These are phyloP conservation scores for Thyatira batis DNA, from an alignment of 2,888 invertebrate species.

Conservation along the genomic window DNA sequence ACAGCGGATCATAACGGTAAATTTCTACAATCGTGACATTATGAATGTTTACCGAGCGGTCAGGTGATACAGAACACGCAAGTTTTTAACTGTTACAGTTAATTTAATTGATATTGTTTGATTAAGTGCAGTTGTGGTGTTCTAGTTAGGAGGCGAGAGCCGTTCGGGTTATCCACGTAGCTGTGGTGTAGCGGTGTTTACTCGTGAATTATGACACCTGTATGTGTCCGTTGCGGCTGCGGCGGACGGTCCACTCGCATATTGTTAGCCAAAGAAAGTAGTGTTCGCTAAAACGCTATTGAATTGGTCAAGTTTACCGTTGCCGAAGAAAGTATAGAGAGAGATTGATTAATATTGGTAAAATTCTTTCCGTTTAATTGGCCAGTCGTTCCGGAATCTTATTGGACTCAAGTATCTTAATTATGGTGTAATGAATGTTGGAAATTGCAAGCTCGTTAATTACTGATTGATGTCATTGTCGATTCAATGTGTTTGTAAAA, in stretches of 20 bases:
- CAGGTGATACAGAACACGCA: conserved; percentile 59
- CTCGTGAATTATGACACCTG: conserved; percentile 73
- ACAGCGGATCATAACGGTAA: conserved; percentile 79
- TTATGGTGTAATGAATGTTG: conserved; percentile 11
- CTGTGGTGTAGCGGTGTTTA: conserved; percentile 69
- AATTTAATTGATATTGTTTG: conserved; percentile 13
- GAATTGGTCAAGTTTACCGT: conserved; percentile 58
- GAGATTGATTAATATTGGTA: conserved; percentile 46
- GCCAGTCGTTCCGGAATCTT: conserved; percentile 51
- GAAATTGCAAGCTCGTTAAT: conserved; percentile 11
- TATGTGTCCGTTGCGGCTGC: conserved; percentile 38
- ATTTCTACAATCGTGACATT: conserved; percentile 62
- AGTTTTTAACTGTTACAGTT: conserved; percentile 26
- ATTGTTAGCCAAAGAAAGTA: conserved; percentile 45
- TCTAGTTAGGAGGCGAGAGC: conserved; percentile 49
- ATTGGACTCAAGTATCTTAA: conserved; percentile 46
- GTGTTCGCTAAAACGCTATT: conserved; percentile 31
- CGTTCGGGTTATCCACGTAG: conserved; percentile 66
- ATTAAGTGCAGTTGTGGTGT: conserved; percentile 40
- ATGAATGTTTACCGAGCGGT: conserved; percentile 70
- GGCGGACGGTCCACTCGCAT: conserved; percentile 29
- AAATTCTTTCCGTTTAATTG: conserved; percentile 42
- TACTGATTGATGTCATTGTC: conserved; percentile 8
- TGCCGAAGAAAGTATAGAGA: conserved; percentile 63
- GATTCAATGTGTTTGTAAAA: not conserved